Conservation (phyloP, 92 coral and sea anemone genomes). For the Parazoanthus darwini region DNA sequence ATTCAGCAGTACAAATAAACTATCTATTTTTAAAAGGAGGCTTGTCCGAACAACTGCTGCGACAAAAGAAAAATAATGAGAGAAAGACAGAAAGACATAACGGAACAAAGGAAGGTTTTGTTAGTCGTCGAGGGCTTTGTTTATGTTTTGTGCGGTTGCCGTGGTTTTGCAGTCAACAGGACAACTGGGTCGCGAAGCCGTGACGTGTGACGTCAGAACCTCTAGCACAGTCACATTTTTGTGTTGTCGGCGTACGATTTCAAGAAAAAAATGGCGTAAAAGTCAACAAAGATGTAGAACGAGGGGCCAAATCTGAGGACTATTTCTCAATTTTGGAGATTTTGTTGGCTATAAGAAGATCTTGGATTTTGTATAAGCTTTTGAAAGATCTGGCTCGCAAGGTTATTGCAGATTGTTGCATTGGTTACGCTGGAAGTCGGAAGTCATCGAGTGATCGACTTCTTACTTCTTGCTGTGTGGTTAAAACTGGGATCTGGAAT, state of each 20-base stretch:
- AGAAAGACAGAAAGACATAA: neutral
- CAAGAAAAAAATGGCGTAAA: conserved; percentile 16
- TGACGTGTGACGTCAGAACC: conserved; percentile 43
- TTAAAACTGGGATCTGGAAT: neutral
- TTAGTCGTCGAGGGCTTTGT: neutral
- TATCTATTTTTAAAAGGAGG: neutral
- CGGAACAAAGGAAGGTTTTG: neutral
- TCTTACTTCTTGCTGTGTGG: neutral
- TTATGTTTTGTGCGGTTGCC: conserved; percentile 37
- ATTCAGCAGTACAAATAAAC: neutral
- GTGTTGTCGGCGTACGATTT: conserved; percentile 28
- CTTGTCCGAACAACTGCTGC: neutral
- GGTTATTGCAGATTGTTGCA: neutral
- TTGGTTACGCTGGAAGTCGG: conserved; percentile 2
- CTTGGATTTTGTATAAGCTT: neutral
- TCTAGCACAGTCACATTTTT: conserved; percentile 32
- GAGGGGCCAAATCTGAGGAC: neutral
- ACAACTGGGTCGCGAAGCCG: conserved; percentile 11
- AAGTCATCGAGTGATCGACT: conserved; percentile 13
- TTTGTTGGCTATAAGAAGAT: neutral
- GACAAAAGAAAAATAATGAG: neutral
- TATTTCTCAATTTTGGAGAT: neutral
- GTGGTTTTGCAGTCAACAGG: conserved; percentile 34
- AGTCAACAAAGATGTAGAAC: neutral
- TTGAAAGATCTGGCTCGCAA: no score